Percentiles rank a stretch among this genome's conserved stretches.
phyloP scores from a whole-genome alignment of 2,888 invertebrate genomes.

The Ypsolopha sequella region DNA sequence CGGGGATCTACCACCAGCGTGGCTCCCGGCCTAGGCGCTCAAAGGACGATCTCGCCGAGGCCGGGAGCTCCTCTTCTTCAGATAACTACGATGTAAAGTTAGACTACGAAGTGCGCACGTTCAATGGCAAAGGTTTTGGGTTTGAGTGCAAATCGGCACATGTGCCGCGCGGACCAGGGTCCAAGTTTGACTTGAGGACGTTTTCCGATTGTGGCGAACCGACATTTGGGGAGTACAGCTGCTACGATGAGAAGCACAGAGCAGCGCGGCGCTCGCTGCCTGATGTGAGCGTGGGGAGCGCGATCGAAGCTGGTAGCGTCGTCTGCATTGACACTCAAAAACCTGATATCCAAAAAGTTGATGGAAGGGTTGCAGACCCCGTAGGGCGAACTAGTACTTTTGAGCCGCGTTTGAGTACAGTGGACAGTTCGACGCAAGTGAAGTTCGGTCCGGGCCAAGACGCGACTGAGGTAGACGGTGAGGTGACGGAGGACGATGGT shows the following conservation, averaged over 20 bases:
- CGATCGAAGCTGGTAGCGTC: slow-evolving; percentile 72
- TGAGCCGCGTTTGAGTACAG: slow-evolving; percentile 45
- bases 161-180: slow-evolving; percentile 54
- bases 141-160: slow-evolving; percentile 71
- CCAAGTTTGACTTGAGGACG: slow-evolving; percentile 62
- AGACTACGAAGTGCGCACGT: slow-evolving; percentile 63
- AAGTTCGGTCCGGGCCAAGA: slow-evolving; percentile 44
- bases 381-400: slow-evolving; percentile 61
- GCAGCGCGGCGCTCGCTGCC: slow-evolving; percentile 71
- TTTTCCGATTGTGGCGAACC: slow-evolving; percentile 67
- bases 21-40: slow-evolving; percentile 79
- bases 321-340: slow-evolving; percentile 64
- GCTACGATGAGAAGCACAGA: slow-evolving; percentile 73
- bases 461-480: slow-evolving; percentile 18
- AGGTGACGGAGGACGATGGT: slow-evolving; percentile 46
- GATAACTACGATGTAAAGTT: slow-evolving; percentile 73
- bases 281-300: slow-evolving; percentile 71
- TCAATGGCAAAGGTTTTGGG: slow-evolving; percentile 66
- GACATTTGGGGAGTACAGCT: slow-evolving; percentile 75
- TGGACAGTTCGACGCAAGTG: slow-evolving; percentile 64
- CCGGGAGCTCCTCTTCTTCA: slow-evolving; percentile 77
- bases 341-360: slow-evolving; percentile 62
- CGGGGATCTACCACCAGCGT: slow-evolving; percentile 89
- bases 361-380: slow-evolving; percentile 38
- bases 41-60: slow-evolving; percentile 82